Percentiles rank a stretch among this genome's conserved stretches.
phyloP scores from a whole-genome alignment of 2,888 invertebrate species.

The Girardia tigrina region DNA sequence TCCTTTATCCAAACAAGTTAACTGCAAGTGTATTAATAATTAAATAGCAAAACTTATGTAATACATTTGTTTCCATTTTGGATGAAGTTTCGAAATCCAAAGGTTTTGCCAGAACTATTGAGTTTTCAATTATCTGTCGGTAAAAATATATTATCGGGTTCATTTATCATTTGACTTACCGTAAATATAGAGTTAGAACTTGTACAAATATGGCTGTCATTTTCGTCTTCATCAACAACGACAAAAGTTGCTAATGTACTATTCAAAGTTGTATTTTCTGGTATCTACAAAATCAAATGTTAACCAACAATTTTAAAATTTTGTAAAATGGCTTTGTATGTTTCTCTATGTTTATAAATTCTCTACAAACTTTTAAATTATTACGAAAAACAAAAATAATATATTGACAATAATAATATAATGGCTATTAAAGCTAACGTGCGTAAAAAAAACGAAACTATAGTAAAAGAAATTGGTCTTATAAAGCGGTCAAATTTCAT shows the following conservation, averaged over 20 bases:
- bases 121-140: background rate
- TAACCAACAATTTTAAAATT: too few relatives aligned
- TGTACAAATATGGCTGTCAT: background rate
- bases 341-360: too few relatives aligned
- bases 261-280: background rate
- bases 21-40: background rate
- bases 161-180: background rate
- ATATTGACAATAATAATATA: too few relatives aligned
- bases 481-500: too few relatives aligned
- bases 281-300: background rate
- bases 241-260: background rate
- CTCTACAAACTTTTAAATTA: too few relatives aligned
- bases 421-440: too few relatives aligned
- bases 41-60: background rate
- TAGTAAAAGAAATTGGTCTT: too few relatives aligned
- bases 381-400: too few relatives aligned
- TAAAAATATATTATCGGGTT: background rate
- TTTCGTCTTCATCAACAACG: constrained; percentile 2
- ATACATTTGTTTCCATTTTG: background rate
- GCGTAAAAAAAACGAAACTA: too few relatives aligned
- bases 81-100: background rate
- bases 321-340: too few relatives aligned
- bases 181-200: background rate
- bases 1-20: background rate
- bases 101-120: background rate